Conservation (phyloP, 2,797 vertebrate species). For the Carcharodon carcharias region DNA sequence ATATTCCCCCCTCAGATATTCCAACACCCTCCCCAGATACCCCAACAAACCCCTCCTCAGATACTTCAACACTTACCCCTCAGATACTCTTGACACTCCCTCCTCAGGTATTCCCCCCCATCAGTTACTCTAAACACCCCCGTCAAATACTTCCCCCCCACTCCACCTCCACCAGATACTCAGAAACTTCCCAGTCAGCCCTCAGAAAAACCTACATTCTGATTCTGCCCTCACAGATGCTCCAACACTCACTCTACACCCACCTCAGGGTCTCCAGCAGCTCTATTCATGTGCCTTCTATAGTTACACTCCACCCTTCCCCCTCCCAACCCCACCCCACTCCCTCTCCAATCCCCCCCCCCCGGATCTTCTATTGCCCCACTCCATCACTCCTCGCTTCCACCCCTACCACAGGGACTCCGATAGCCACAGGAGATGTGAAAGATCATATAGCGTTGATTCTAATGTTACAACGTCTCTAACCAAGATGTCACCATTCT, state of each 20-base stretch:
- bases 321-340: not conserved
- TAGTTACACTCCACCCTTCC: not conserved
- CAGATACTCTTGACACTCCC: too few relatives aligned
- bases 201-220: not conserved
- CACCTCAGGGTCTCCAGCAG: not conserved
- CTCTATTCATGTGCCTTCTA: not conserved
- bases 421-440: not conserved
- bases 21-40: too few relatives aligned
- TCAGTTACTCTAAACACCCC: too few relatives aligned
- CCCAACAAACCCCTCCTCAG: not conserved
- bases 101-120: not conserved
- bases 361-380: not conserved
- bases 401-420: not conserved
- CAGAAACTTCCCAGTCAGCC: too few relatives aligned
- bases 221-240: not conserved
- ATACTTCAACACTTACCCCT: too few relatives aligned
- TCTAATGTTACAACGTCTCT: not conserved
- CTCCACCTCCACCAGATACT: too few relatives aligned
- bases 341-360: not conserved
- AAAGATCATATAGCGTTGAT: not conserved
- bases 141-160: too few relatives aligned
- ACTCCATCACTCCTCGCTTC: not conserved
- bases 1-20: not conserved
- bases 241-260: not conserved
- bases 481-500: not conserved